Conservation (phyloP, 2,888 invertebrate species). For the Chromoteleia sp. region DNA sequence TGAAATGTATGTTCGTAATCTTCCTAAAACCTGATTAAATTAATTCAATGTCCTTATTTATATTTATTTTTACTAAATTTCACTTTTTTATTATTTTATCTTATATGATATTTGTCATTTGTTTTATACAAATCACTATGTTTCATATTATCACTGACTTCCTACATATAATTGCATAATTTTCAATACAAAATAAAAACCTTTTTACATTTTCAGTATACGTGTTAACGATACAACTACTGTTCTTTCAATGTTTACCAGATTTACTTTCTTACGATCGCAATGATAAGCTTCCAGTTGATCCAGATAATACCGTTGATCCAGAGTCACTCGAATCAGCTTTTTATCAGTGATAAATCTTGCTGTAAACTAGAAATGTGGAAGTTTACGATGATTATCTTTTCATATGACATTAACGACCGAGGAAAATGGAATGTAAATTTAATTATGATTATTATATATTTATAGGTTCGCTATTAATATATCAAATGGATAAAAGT, state of each 20-base stretch:
- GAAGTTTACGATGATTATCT: slow-evolving; percentile 30
- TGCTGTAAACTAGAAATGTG: slow-evolving; percentile 36
- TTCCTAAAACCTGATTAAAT: no score
- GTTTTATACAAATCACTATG: no score
- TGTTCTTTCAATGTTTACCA: slow-evolving; percentile 20
- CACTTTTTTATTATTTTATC: no score
- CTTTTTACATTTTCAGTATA: background rate
- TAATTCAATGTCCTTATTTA: no score
- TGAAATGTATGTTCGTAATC: no score
- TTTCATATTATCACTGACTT: no score
- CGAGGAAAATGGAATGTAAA: slow-evolving; percentile 40
- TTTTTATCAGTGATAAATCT: slow-evolving; percentile 51
- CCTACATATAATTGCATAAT: no score
- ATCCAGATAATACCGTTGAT: slow-evolving; percentile 45
- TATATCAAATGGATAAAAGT: slow-evolving; percentile 16
- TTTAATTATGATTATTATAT: slow-evolving; percentile 43
- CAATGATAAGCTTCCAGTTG: slow-evolving; percentile 30
- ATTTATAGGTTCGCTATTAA: slow-evolving; percentile 24
- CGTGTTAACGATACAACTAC: slow-evolving; percentile 22
- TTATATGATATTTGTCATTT: no score
- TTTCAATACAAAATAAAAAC: no score
- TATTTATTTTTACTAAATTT: no score
- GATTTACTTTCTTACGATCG: slow-evolving; percentile 37
- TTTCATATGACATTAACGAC: slow-evolving; percentile 23
- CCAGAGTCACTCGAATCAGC: slow-evolving; percentile 13